These are phyloP conservation scores for Chamaetylas fuelleborni DNA, from an alignment of 2,113 vertebrate genomes.

Conservation along the genomic window DNA sequence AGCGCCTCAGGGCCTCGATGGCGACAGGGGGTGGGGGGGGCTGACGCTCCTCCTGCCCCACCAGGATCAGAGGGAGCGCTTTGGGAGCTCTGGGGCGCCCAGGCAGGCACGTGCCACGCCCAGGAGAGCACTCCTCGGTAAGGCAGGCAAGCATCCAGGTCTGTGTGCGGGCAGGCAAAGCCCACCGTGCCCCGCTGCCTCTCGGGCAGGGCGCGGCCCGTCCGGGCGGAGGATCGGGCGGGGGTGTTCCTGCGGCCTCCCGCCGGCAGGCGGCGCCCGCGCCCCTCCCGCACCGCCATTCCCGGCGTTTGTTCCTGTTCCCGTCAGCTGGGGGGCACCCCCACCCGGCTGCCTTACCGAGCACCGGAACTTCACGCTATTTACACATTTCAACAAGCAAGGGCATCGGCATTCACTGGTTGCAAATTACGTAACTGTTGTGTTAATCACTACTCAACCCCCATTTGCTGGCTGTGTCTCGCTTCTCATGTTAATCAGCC, in stretches of 20 bases:
- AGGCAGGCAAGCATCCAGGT: accelerated
- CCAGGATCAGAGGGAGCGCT: too few species aligned
- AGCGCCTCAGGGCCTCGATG: accelerated
- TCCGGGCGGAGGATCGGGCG: too few species aligned
- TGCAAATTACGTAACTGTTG: not conserved
- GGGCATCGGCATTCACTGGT: not conserved
- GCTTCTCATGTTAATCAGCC: not conserved
- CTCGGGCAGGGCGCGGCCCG: too few species aligned
- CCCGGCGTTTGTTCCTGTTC: accelerated
- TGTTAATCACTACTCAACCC: not conserved
- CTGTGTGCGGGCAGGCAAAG: accelerated
- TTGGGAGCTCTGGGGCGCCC: not conserved
- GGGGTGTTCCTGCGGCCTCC: accelerated
- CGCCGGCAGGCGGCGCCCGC: not conserved
- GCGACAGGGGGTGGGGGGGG: accelerated
- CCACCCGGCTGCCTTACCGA: accelerated
- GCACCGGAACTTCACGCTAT: accelerated
- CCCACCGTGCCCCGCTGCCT: accelerated
- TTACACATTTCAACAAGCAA: not conserved
- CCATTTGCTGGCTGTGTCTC: not conserved
- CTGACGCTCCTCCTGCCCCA: accelerated
- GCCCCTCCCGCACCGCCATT: not conserved
- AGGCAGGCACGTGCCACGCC: accelerated
- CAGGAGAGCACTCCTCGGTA: accelerated
- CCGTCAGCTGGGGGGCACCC: accelerated